Base-by-base conservation (phyloP, 2,113 vertebrate species). In the Nansenia antarctica region DNA sequence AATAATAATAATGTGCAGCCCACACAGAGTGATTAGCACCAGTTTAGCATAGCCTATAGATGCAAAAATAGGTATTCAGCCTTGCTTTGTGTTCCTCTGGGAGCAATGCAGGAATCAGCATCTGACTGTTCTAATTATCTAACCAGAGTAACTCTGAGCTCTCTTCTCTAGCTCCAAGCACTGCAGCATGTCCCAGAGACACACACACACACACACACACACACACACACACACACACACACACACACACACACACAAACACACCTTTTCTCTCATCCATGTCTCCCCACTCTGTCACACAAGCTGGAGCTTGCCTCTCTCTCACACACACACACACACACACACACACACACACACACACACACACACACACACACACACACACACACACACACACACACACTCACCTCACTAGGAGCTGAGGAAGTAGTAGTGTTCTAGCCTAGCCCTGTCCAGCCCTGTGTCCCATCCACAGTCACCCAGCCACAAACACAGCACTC, bases 51-150 rank as follows among this genome's bases (percentile, higher is more conserved):
- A 58, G 8, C n/a, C n/a, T n/a, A n/a, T n/a, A n/a, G n/a, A n/a
- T n/a, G 35, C 27, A 66, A 49, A n/a, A 31, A 35, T 9, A 20
- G 32, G 67, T 82, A 82, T 84, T 85, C 83, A 78, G 74, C 83
- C 85, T 79, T 67, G 65, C 72, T 79, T 72, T 63, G 11, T 42
- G 75, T 54, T 81, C 74, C 73, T 82, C 77, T 64, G 81, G 76
- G 77, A 82, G 79, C 67, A 39, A 29, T 34, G 66, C 20, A 80
- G 60, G 82, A 88, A 81, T 87, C 79, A 83, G 80, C 74, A 76
- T 86, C 86, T 82, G 80, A 81, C 81, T 87, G 52, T 47, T 61
- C 63, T 61, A 86, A 90, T 87, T 87, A 88, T 77, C 78, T 62
- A 72, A 45, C 22, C 42, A 37, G 70, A 80, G 62, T 63, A 65